Percentiles rank a stretch among this genome's conserved stretches.
Evolutionary conservation across 2,113 vertebrate species (phyloP).

Genomic region (Bubo bubo): DNA sequence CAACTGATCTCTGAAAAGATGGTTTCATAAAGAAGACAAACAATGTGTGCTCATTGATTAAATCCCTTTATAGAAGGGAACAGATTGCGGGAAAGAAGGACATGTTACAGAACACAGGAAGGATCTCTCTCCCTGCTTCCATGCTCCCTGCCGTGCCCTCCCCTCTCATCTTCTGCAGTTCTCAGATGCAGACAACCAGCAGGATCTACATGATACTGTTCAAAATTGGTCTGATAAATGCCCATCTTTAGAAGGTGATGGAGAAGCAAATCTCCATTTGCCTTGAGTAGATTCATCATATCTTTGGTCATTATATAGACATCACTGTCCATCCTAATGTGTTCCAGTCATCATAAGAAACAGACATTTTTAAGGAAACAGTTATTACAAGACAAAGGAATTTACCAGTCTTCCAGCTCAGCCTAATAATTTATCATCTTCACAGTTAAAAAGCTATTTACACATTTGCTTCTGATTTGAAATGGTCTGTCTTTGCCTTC

Average conservation of each 20-base stretch:
- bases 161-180: background rate
- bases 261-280: background rate
- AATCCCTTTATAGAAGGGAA: background rate
- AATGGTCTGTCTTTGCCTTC: background rate
- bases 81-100: background rate
- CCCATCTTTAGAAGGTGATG: background rate
- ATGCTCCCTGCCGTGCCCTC: background rate
- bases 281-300: background rate
- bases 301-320: background rate
- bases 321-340: background rate
- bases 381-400: background rate
- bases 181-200: background rate
- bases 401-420: background rate
- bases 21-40: background rate
- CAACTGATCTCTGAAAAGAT: background rate
- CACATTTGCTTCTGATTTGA: background rate
- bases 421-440: background rate
- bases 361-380: background rate
- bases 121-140: background rate
- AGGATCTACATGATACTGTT: background rate
- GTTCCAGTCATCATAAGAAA: background rate
- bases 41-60: background rate
- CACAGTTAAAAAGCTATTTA: background rate
- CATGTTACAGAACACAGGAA: background rate
- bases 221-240: background rate